Evolutionary conservation across 2,113 vertebrate genomes (phyloP), one percentile per base, ranked within the genome.

Genomic region (Poeciliopsis occidentalis): DNA sequence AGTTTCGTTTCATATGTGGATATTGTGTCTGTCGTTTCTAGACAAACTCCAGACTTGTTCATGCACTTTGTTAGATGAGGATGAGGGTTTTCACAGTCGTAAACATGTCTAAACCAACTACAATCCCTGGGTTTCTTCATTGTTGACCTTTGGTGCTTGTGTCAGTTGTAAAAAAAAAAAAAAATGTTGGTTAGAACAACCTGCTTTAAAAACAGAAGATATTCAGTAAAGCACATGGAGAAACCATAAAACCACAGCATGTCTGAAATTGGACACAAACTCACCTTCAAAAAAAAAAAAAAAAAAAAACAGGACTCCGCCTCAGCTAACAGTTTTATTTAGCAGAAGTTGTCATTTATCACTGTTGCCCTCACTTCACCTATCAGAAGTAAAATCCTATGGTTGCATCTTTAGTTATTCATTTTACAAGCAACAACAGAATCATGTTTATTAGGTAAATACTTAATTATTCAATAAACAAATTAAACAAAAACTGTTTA

Each of bases 41-140:
- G 78, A 89, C 75, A 85, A 34, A 76, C 57, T 77, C 82, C 87
- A 89, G 80, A 60, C 73, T 10, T 13, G 26, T 37, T 37, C 61
- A 1, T 72, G 62, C 60, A 47, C 73, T 70, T 41, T 79, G 79
- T 73, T 63, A 47, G 3, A 73, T 31, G 37, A 68, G 65, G 73
- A 73, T 31, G 37, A 68, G 63, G 17, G 29, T 47, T 87, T 82
- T 78, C 66, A 66, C 67, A 71, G 29, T 67, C 70, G 74, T 86
- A 85, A 91, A 88, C 85, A 82, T 64, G 69, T 73, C 54, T 4
- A 60, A 67, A 60, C 60, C 37, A 64, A 44, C 60, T 65, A 65
- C 54, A 44, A 61, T 73, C 22, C 67, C 65, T 84, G 68, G 63
- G 26, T 73, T 73, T 80, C 69, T 37, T 84, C 80, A 79, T 31